Evolutionary conservation across 2,113 vertebrate species (phyloP).

Genomic region (Sylvietta virens): DNA sequence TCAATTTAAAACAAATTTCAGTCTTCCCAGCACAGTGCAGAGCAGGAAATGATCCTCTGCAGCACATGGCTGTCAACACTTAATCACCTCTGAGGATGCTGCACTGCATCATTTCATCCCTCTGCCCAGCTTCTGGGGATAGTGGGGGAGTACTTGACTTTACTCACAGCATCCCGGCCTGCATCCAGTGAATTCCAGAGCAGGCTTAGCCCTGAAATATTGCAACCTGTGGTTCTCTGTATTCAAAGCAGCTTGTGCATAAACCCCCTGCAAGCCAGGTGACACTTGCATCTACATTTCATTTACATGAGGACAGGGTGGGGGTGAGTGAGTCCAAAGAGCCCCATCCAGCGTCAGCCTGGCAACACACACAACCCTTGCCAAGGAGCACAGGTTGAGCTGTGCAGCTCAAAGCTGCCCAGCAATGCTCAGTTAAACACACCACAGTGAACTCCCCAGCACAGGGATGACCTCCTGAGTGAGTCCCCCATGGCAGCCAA

Average conservation of each 20-base stretch:
- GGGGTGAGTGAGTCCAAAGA: not conserved
- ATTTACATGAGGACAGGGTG: not conserved
- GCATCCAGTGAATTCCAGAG: not conserved
- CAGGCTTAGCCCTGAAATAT: not conserved
- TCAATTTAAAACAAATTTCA: not conserved
- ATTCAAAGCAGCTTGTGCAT: not conserved
- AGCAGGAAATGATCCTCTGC: not conserved
- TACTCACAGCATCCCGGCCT: not conserved
- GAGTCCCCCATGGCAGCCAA: not conserved
- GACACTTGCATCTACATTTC: not conserved
- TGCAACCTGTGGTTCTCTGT: not conserved
- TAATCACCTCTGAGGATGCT: not conserved
- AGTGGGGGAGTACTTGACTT: not conserved
- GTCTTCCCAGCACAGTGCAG: not conserved
- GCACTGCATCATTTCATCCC: not conserved
- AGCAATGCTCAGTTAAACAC: not conserved
- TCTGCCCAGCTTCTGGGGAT: not conserved
- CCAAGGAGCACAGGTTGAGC: accelerated
- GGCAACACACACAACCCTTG: not conserved
- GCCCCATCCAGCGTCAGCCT: not conserved
- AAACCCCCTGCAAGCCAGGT: not conserved
- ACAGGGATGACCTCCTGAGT: accelerated
- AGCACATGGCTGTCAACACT: not conserved
- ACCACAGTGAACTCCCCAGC: not conserved
- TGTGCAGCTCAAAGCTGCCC: not conserved